Evolutionary conservation across 2,113 vertebrate species (phyloP).

Genomic region (Danionella cerebrum): DNA sequence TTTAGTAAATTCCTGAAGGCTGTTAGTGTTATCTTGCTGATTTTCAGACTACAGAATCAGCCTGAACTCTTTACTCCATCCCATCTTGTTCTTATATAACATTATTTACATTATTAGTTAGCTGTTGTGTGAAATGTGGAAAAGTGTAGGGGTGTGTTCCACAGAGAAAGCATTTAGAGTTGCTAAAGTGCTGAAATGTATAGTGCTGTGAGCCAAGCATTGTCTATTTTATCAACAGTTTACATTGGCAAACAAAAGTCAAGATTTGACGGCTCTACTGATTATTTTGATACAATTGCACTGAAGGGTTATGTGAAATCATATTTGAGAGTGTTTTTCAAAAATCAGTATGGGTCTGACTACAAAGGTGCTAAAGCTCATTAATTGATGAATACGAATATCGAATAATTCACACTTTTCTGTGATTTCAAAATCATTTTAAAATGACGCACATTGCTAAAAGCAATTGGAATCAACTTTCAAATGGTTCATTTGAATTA

Average conservation of each 20-base stretch:
- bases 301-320: constrained; percentile 1
- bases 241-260: constrained; percentile 6
- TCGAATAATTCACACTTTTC: too few species aligned
- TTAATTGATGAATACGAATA: too few species aligned
- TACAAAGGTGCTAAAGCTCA: too few species aligned
- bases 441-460: too few species aligned
- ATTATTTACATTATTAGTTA: background rate
- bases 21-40: too few species aligned
- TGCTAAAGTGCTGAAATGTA: background rate
- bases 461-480: too few species aligned
- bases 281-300: constrained; percentile 18
- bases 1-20: too few species aligned
- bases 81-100: background rate
- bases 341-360: background rate
- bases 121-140: background rate
- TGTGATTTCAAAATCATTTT: too few species aligned
- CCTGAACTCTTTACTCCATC: too few species aligned
- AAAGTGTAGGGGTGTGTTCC: background rate
- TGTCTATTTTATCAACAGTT: background rate
- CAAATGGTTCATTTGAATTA: too few species aligned
- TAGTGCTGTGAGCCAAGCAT: background rate
- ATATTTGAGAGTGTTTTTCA: background rate
- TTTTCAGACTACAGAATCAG: too few species aligned
- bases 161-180: background rate
- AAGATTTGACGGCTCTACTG: background rate